Percentiles rank a stretch among this genome's conserved stretches.
phyloP scores from a whole-genome alignment of 2,888 invertebrate species.

The Tiliacea aurago region DNA sequence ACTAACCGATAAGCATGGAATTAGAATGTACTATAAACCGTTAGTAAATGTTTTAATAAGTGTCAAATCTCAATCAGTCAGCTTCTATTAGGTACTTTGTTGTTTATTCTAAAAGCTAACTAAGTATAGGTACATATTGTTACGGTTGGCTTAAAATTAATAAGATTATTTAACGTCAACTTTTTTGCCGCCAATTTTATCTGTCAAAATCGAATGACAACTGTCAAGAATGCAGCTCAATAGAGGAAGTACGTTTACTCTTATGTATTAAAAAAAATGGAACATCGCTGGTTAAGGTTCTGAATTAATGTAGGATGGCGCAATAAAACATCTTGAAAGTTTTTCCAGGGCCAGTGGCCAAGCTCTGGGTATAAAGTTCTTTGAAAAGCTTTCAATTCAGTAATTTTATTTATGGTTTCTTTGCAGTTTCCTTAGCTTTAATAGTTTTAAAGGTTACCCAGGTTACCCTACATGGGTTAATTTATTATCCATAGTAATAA shows the following conservation, averaged over 20 bases:
- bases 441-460: background rate
- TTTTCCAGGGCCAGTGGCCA: background rate
- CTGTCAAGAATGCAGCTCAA: background rate
- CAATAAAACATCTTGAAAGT: background rate
- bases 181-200: background rate
- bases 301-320: background rate
- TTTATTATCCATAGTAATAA: background rate
- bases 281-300: background rate
- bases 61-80: conserved; percentile 44
- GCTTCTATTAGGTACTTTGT: background rate
- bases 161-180: background rate
- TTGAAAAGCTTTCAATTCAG: background rate
- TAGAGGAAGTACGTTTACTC: background rate
- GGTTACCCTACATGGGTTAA: background rate
- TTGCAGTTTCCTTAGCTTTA: background rate
- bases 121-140: background rate
- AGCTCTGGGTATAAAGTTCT: background rate
- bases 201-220: conserved; percentile 26
- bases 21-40: background rate
- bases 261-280: background rate
- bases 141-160: background rate
- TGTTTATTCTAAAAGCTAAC: conserved; percentile 1
- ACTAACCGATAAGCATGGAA: conserved; percentile 32
- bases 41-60: conserved; percentile 36
- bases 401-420: background rate